Conservation (phyloP, 1,140 invertebrate genomes). For the Drosophila bipectinata region DNA sequence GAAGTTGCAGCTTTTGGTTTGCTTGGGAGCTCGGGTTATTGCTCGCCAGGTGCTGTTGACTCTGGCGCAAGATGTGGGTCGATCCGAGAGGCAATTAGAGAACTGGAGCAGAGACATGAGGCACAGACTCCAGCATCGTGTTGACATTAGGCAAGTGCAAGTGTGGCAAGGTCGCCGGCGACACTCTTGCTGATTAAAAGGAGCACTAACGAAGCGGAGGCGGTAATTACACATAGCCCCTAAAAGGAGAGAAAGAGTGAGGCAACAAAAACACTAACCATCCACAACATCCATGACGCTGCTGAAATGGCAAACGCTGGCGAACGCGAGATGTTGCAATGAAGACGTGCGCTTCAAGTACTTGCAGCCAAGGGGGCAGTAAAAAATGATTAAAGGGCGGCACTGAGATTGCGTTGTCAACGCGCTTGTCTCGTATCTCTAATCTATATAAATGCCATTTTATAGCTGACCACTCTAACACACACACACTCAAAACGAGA, state of each 20-base stretch:
- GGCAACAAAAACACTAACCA: constrained; percentile 39
- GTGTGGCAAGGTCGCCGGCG: constrained; percentile 45
- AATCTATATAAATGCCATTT: constrained; percentile 35
- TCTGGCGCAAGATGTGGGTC: constrained; percentile 43
- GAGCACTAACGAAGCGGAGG: constrained; percentile 1
- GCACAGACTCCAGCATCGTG: constrained; percentile 11
- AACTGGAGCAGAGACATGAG: constrained; percentile 38
- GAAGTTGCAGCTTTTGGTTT: constrained; percentile 45
- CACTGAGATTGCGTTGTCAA: constrained; percentile 56
- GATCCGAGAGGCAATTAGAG: constrained; percentile 16
- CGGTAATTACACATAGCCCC: constrained; percentile 21
- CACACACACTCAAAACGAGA: neutral
- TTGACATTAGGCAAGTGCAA: constrained; percentile 49
- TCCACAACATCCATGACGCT: constrained; percentile 48
- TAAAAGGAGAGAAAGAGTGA: constrained; percentile 22
- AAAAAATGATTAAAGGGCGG: constrained; percentile 61
- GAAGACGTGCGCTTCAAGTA: constrained; percentile 24
- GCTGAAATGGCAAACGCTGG: constrained; percentile 53
- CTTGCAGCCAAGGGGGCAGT: constrained; percentile 7
- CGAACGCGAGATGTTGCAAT: constrained; percentile 42
- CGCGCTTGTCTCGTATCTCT: constrained; percentile 35
- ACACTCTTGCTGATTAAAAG: constrained; percentile 31
- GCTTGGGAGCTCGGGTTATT: constrained; percentile 55
- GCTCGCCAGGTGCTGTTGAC: constrained; percentile 57
- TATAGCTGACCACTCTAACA: constrained; percentile 21